A percentile compares a stretch with the other conserved stretches of the same genome.
These are phyloP conservation scores for Calyptomena viridis DNA, from an alignment of 2,113 vertebrate species.

Conservation along the genomic window DNA sequence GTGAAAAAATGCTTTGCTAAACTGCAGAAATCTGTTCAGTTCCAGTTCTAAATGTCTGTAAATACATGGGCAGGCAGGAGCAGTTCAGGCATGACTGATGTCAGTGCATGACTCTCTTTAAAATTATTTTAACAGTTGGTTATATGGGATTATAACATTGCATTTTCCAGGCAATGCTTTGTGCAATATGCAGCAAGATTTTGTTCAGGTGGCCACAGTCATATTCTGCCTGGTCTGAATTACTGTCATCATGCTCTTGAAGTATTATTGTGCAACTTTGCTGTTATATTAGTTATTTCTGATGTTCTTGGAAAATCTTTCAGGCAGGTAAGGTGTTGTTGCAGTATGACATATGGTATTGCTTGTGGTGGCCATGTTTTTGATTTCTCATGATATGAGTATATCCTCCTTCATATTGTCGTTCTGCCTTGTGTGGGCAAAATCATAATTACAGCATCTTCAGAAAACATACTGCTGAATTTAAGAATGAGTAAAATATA, in stretches of 20 bases:
- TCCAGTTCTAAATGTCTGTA: neutral
- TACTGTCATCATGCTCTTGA: neutral
- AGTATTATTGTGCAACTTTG: neutral
- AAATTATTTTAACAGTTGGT: neutral
- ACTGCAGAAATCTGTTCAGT: neutral
- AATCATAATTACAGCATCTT: neutral
- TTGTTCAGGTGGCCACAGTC: neutral
- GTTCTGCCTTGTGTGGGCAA: neutral
- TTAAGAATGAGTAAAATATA: neutral
- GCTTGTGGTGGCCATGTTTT: neutral
- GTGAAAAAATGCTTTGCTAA: neutral
- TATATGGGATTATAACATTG: neutral
- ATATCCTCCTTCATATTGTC: neutral
- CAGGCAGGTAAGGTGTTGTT: neutral
- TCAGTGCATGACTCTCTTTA: neutral
- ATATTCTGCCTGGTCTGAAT: neutral
- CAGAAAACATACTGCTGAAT: neutral
- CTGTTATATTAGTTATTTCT: neutral
- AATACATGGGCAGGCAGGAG: neutral
- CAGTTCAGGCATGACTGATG: neutral
- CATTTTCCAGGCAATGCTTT: neutral
- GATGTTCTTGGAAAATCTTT: neutral
- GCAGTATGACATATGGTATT: neutral
- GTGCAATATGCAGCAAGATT: neutral
- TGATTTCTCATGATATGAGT: neutral